Evolutionary conservation across 2,888 invertebrate genomes (phyloP).

Genomic region (Copidosoma aretas): DNA sequence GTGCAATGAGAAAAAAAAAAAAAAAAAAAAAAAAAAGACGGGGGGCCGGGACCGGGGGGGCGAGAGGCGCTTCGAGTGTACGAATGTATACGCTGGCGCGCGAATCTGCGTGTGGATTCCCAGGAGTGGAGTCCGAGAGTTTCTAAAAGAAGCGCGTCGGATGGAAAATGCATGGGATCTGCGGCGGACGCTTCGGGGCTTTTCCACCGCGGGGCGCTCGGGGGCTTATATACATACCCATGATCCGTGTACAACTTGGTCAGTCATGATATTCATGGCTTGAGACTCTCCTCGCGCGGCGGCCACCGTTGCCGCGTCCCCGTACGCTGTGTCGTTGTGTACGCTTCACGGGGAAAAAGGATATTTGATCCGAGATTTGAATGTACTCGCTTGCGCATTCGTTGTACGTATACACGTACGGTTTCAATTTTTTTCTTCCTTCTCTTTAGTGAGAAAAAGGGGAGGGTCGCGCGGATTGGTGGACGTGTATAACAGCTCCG

Average conservation of each 20-base stretch:
- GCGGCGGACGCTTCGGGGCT: constrained; percentile 20
- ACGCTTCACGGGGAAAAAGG: constrained; percentile 24
- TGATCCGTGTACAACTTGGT: constrained; percentile 20
- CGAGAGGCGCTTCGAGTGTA: too few species aligned
- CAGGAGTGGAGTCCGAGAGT: neutral
- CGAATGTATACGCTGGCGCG: too few species aligned
- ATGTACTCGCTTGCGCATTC: constrained; percentile 48
- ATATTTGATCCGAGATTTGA: constrained; percentile 61
- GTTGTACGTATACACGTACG: constrained; percentile 58
- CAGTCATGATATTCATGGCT: constrained; percentile 62
- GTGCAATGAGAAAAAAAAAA: too few species aligned
- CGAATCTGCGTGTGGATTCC: neutral
- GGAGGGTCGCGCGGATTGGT: neutral
- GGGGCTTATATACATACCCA: too few species aligned
- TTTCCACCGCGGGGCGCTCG: constrained; percentile 12
- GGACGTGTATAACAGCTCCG: constrained; percentile 10
- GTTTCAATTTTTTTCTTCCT: constrained; percentile 55
- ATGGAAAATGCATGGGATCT: constrained; percentile 29
- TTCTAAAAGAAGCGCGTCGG: neutral
- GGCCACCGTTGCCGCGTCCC: constrained; percentile 41
- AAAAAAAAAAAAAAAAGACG: too few species aligned
- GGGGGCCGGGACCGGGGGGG: too few species aligned
- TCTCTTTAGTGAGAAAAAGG: neutral
- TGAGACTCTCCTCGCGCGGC: constrained; percentile 57
- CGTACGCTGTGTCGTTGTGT: too few species aligned